Base-by-base conservation (phyloP, 2,113 vertebrate species). In the Cyprinodon brontotheroides region DNA sequence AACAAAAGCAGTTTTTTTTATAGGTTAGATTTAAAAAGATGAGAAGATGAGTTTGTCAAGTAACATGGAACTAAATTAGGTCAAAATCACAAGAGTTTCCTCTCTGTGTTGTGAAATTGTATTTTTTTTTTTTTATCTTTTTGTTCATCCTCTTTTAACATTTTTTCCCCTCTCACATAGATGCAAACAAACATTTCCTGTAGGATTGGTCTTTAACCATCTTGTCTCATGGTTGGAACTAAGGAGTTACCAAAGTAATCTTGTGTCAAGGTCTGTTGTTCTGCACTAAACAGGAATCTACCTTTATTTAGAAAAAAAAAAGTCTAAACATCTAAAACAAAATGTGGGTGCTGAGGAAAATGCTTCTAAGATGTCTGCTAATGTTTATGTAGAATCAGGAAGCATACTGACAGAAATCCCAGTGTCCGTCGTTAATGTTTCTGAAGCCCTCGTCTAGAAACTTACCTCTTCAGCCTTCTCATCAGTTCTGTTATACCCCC, bases 251-350 rank as follows among this genome's bases (percentile, higher is more conserved):
- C 91, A 92, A 92, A 92, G 88, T 29, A 29, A 29, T 29, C 29
- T 29, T 29, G 29, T 29, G 29, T 29, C 29, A 29, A 29, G 29
- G 29, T 29, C 29, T 29, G 1, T 79, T 62, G 53, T 57, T 53
- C 74, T 86, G 86, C 87, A 84, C 90, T 86, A 48, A 86, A 86
- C 81, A 20, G 71, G 4, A 86, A 86, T 89, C 91, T 89, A 92
- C 91, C 89, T 91, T 66, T 29, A 29, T 29, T 29, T 29, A 29
- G 1, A 29, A 29, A 29, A 14, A 75, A 60, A 47, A 57, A 41
- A 67, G 20, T n/a, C 50, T 9, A 57, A 57, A 9, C 50, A 20
- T 57, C 50, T 57, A 57, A 57, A 57, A 4, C 38, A 73, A 71
- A 71, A 61, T 59, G 50, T 81, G 69, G 13, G 65, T 65, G 78